Evolutionary conservation across 2,888 invertebrate genomes (phyloP).

Genomic region (Drosophila yooni): DNA sequence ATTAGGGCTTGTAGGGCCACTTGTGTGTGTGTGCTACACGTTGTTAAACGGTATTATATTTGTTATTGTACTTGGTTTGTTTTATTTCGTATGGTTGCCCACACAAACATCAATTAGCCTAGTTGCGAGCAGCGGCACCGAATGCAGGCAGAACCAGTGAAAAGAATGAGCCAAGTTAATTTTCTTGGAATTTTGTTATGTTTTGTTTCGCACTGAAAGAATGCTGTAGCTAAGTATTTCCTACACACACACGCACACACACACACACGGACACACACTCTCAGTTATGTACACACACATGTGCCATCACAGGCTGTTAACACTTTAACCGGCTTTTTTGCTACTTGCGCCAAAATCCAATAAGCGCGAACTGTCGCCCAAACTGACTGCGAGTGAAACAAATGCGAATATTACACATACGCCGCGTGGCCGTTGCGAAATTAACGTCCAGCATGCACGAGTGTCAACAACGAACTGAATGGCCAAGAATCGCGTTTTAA

Average conservation of each 20-base stretch:
- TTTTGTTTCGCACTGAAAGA: conserved; percentile 23
- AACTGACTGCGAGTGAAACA: conserved; percentile 1
- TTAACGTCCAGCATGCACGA: conserved; percentile 60
- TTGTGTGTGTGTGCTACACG: conserved; percentile 10
- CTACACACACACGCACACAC: conserved; percentile 10
- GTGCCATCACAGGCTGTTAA: conserved; percentile 28
- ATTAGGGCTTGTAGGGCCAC: conserved; percentile 13
- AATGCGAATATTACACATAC: conserved; percentile 45
- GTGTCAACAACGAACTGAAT: conserved; percentile 72
- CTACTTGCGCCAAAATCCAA: conserved; percentile 71
- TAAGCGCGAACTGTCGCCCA: conserved; percentile 50
- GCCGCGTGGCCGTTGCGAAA: conserved; percentile 45
- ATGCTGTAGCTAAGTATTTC: conserved; percentile 47
- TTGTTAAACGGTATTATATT: conserved; percentile 12
- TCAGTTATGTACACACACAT: conserved; percentile 6
- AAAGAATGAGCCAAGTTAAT: conserved; percentile 63
- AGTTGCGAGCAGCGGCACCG: conserved; percentile 48
- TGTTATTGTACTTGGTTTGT: conserved; percentile 44
- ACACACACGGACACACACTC: conserved; percentile 4
- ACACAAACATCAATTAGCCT: conserved; percentile 72
- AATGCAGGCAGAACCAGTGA: conserved; percentile 30
- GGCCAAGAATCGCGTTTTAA: conserved; percentile 12
- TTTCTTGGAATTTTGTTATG: conserved; percentile 60
- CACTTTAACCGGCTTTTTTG: conserved; percentile 73
- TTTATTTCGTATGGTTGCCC: conserved; percentile 41